Base-by-base conservation (phyloP, 2,888 invertebrate genomes). In the Orthonevra nobilis region DNA sequence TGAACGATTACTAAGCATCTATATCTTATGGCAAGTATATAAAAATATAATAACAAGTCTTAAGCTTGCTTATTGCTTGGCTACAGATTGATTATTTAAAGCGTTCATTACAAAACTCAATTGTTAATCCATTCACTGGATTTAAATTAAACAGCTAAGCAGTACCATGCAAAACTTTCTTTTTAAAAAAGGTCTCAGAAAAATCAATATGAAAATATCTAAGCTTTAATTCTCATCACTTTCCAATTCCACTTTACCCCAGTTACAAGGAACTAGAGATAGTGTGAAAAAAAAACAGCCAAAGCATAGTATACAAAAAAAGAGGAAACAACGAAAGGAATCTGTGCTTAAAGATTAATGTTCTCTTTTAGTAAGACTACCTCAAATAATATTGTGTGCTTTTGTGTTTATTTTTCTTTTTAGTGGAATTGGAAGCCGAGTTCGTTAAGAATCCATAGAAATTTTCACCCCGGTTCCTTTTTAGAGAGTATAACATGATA, bases 331-430 rank as follows among this genome's bases (percentile, higher is more conserved):
- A 30, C 40, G 42, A 58, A 42, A 69, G 38, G 81, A 69, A 81
- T 81, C 74, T 74, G 63, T 69, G 69, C 74, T 68, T 66, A 34
- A 36, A 81, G 74, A 81, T 81, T 81, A 81, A 81, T 81, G 74
- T 66, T 79, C 56, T 52, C 48, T 56, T 66, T 54, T 26, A 42
- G 40, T 56, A 42, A 52, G 36, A 69, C 63, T 52, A 54, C 63
- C 36, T 44, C 38, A 48, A 40, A 68, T 52, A 63, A 61, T 73
- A 61, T 38, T 20, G 46, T 46, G 5, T 5, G 5, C 23, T 4
- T n/a, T n/a, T n/a, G n/a, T n/a, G n/a, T n/a, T n/a, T n/a, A 26
- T 46, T 50, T 74, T 26, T 28, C 10, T 69, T 61, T 56, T 63
- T 32, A n/a, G 44, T 74, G 66, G 42, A 32, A n/a, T n/a, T 52